These are phyloP conservation scores for Timema cristinae DNA, from an alignment of 2,888 invertebrate species.

Conservation along the genomic window DNA sequence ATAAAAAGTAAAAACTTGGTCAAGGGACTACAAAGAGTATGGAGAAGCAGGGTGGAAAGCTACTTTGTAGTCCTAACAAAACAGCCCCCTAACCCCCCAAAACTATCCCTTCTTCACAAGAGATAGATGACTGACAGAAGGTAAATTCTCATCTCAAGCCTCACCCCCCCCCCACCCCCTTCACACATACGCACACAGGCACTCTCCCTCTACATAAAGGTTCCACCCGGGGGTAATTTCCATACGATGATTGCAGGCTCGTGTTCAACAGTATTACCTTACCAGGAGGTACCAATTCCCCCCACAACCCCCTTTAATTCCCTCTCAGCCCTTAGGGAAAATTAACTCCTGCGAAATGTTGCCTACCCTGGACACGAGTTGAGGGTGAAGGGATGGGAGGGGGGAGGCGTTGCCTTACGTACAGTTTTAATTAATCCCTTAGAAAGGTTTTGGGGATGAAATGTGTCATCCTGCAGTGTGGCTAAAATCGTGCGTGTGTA, in stretches of 20 bases:
- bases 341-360: too few relatives aligned
- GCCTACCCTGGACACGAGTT: too few relatives aligned
- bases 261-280: constrained; percentile 17
- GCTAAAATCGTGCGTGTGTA: too few relatives aligned
- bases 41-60: background rate
- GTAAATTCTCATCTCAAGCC: background rate
- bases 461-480: too few relatives aligned
- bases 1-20: too few relatives aligned
- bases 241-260: constrained; percentile 29
- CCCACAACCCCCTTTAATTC: too few relatives aligned
- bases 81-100: background rate
- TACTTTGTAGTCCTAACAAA: background rate
- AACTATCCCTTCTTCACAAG: background rate
- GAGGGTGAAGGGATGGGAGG: too few relatives aligned
- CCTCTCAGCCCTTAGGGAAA: too few relatives aligned
- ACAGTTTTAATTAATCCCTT: too few relatives aligned
- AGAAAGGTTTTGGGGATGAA: too few relatives aligned
- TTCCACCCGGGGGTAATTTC: constrained; percentile 15
- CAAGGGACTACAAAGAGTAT: too few relatives aligned
- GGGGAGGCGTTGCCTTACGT: too few relatives aligned
- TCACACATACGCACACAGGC: background rate
- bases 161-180: background rate
- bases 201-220: background rate
- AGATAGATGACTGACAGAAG: constrained; percentile 11
- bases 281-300: background rate